A percentile compares a stretch with the other conserved stretches of the same genome.
Evolutionary conservation across 2,797 vertebrate species (phyloP).

Genomic region (Phrynocephalus vlangalii): DNA sequence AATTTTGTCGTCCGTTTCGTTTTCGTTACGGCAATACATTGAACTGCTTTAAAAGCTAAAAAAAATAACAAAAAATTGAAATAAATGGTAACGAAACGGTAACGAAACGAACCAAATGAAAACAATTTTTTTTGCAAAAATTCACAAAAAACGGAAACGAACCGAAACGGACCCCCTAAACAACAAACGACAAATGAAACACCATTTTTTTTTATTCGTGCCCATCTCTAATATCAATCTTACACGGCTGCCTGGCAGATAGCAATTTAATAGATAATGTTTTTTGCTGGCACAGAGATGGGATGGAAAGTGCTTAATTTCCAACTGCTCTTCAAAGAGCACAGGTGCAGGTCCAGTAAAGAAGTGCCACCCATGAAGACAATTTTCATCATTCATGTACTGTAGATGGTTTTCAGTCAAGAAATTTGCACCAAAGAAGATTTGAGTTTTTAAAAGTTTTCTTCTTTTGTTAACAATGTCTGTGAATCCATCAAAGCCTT

Average conservation of each 20-base stretch:
- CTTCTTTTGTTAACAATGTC: not conserved
- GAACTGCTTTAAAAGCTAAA: no score
- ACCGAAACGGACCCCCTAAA: no score
- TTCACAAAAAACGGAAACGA: no score
- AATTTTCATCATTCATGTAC: not conserved
- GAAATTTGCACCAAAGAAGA: not conserved
- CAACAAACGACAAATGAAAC: no score
- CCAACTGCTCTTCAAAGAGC: not conserved
- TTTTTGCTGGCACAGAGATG: not conserved
- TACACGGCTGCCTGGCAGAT: not conserved
- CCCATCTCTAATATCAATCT: not conserved
- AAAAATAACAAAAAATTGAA: no score
- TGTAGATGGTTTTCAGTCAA: not conserved
- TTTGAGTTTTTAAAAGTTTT: not conserved
- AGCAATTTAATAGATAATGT: not conserved
- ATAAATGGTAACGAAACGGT: no score
- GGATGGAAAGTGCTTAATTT: not conserved
- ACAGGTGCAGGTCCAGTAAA: not conserved
- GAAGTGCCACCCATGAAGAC: not conserved
- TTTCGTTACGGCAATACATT: no score
- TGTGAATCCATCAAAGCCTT: slow-evolving; percentile 4
- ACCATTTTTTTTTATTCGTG: no score
- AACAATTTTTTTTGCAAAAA: no score
- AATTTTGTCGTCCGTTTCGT: no score
- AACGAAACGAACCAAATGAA: no score